phyloP scores from a whole-genome alignment of 2,113 vertebrate species.

The Spheniscus mendiculus region DNA sequence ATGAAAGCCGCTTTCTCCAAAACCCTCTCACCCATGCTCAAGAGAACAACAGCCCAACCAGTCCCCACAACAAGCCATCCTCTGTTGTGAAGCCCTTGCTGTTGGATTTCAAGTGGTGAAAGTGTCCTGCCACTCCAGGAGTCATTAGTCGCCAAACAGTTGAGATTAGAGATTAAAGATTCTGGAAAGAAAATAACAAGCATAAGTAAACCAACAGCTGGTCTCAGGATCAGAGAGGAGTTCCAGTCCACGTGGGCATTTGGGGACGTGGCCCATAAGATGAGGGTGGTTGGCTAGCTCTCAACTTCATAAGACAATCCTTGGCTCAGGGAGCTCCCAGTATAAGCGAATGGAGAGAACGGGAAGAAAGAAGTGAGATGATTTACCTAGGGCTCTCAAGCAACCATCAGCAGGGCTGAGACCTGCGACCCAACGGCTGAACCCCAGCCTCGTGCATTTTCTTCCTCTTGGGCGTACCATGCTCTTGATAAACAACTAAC shows the following conservation, averaged over 20 bases:
- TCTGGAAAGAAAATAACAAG: neutral
- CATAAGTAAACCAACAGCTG: neutral
- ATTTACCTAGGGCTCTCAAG: neutral
- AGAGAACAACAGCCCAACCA: neutral
- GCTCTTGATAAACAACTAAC: neutral
- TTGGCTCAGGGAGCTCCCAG: neutral
- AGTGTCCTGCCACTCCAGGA: neutral
- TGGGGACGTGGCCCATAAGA: neutral
- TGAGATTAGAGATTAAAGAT: neutral
- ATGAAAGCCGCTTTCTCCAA: neutral
- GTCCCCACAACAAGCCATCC: neutral
- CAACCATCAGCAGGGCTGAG: neutral
- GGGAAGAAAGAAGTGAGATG: neutral
- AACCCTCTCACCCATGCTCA: neutral
- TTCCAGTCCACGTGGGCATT: neutral
- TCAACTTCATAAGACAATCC: neutral
- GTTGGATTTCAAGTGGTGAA: neutral
- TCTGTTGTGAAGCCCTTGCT: neutral
- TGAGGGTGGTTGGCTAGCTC: neutral
- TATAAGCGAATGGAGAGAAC: neutral
- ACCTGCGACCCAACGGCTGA: neutral
- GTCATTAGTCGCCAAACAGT: neutral
- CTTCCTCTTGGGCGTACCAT: neutral
- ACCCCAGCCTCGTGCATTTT: neutral
- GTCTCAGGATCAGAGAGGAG: neutral